Evolutionary conservation across 2,797 vertebrate species (phyloP).

Genomic region (Choloepus didactylus): DNA sequence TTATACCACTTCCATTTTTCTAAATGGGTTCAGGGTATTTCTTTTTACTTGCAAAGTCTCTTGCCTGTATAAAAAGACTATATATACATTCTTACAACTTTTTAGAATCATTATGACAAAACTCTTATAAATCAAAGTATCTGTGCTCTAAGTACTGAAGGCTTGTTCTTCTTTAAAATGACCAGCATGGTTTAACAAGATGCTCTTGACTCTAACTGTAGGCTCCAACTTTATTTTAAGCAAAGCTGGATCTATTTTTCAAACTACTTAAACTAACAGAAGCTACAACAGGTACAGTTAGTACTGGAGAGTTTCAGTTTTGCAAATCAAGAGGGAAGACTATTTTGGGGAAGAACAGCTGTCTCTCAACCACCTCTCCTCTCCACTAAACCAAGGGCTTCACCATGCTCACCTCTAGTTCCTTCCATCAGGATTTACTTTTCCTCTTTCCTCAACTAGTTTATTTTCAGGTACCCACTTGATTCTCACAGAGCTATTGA

Average conservation of each 20-base stretch:
- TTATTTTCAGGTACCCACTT: conserved; percentile 13
- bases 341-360: background rate
- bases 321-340: conserved; percentile 54
- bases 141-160: conserved; percentile 10
- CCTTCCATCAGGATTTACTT: background rate
- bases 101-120: conserved; percentile 40
- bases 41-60: conserved; percentile 11
- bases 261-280: conserved; percentile 54
- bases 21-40: background rate
- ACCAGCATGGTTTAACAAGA: conserved; percentile 32
- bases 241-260: conserved; percentile 36
- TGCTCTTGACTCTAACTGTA: background rate
- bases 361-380: background rate
- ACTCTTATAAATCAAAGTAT: background rate
- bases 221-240: conserved; percentile 17
- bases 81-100: background rate
- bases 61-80: conserved; percentile 34
- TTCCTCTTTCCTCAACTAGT: background rate
- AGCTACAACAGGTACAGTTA: background rate
- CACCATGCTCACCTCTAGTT: background rate
- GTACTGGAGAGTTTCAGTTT: conserved; percentile 16
- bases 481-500: background rate
- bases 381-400: background rate
- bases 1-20: conserved; percentile 12
- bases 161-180: conserved; percentile 50